Conservation (phyloP, 2,797 vertebrate species). For the Euphonia xanthogaster region DNA sequence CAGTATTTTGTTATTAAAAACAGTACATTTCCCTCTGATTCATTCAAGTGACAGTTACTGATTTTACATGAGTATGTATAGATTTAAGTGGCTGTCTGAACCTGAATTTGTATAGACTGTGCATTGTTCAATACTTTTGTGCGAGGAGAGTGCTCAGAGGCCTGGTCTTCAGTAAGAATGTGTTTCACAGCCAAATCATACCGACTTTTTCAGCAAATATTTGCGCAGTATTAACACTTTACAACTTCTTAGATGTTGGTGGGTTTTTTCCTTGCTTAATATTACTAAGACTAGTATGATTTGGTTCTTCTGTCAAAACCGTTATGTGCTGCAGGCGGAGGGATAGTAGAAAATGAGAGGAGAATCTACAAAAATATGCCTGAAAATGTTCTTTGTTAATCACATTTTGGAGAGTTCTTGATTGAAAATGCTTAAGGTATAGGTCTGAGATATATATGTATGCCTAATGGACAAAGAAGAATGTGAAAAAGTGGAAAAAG, state of each 20-base stretch:
- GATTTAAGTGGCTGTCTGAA: neutral
- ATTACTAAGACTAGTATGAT: neutral
- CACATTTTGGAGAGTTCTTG: neutral
- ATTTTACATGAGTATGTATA: neutral
- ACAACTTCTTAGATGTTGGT: neutral
- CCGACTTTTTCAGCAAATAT: neutral
- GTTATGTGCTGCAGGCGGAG: neutral
- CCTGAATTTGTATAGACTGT: neutral
- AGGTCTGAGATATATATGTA: neutral
- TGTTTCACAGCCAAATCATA: neutral
- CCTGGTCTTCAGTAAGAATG: neutral
- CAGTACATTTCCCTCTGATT: neutral
- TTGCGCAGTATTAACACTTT: neutral
- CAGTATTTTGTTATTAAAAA: neutral
- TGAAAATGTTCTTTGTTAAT: neutral
- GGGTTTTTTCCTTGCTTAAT: neutral
- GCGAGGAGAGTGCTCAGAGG: neutral
- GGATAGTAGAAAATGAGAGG: neutral
- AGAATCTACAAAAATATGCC: neutral
- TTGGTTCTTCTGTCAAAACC: neutral
- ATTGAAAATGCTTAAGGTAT: neutral
- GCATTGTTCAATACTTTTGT: neutral
- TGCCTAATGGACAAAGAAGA: neutral
- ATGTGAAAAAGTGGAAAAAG: neutral
- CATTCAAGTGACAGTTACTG: neutral